phyloP scores from a whole-genome alignment of 2,797 vertebrate genomes.

The Scolopax bukidnonensis region DNA sequence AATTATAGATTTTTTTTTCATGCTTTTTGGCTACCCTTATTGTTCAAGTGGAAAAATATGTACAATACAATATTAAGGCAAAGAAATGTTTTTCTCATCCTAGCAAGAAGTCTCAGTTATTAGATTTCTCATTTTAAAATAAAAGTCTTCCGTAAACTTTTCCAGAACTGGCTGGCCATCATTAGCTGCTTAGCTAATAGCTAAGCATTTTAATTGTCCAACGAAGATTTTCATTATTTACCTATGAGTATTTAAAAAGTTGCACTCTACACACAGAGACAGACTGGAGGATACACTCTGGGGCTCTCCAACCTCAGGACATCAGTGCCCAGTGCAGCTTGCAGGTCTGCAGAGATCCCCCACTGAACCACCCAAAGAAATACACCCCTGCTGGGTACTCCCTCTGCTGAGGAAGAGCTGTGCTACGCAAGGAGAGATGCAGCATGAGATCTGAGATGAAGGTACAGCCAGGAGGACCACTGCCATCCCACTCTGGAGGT shows the following conservation, averaged over 20 bases:
- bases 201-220: background rate
- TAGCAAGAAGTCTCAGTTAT: background rate
- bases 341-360: background rate
- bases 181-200: background rate
- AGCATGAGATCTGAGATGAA: background rate
- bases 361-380: background rate
- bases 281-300: background rate
- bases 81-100: constrained; percentile 26
- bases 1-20: background rate
- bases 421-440: background rate
- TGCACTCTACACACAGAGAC: background rate
- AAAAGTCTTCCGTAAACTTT: background rate
- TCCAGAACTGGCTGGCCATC: background rate
- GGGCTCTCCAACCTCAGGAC: background rate
- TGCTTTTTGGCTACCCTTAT: constrained; percentile 2
- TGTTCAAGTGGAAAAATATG: background rate
- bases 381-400: background rate
- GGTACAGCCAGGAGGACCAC: background rate
- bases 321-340: background rate
- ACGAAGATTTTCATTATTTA: background rate
- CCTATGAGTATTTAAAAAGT: background rate
- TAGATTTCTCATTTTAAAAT: background rate
- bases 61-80: background rate
- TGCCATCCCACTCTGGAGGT: background rate
- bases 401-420: background rate